Evolutionary conservation across 2,888 invertebrate genomes (phyloP), one percentile per base, ranked within the genome.

Genomic region (Lasioglossum malachurum): DNA sequence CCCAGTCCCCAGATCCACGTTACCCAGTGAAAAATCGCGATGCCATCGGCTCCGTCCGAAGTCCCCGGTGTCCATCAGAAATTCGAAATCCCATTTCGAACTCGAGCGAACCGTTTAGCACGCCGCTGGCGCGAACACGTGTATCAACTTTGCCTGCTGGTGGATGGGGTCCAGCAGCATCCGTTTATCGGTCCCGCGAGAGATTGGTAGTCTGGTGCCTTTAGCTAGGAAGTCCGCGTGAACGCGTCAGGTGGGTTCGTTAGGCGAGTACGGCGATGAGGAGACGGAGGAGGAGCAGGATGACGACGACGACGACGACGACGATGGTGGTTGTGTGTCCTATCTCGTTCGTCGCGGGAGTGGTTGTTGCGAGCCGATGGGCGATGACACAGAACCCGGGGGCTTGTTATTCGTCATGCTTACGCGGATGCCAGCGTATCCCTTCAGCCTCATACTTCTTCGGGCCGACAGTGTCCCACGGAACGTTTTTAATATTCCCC

Each of bases 401-500:
- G 92, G 91, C 91, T 91, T 76, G 91, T 92, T 91, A 87, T 83
- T 90, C 90, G 88, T 90, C 88, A 88, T 86, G 86, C 82, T 88
- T 90, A 90, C 83, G 78, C 77, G 87, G 82, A 87, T 87, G 88
- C 82, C 89, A 82, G 86, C 84, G 69, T 38, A 88, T 87, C 78
- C 87, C 90, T 83, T 85, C 83, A 78, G 80, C 84, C 84, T 84
- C 79, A 83, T 83, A 81, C 88, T 78, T 87, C 86, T 83, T 78
- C 88, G 76, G 35, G 67, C 80, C 84, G 88, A 82, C 89, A 71
- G 71, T 86, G 84, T 86, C 84, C 86, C 89, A 82, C 87, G 89
- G 90, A 93, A 92, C 93, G 90, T 93, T 95, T 94, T 94, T 94
- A 94, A 95, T 95, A 94, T 94, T 93, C 92, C 93, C 93, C 83